Base-by-base conservation (phyloP, 2,888 invertebrate genomes). In the Agriotes lineatus region DNA sequence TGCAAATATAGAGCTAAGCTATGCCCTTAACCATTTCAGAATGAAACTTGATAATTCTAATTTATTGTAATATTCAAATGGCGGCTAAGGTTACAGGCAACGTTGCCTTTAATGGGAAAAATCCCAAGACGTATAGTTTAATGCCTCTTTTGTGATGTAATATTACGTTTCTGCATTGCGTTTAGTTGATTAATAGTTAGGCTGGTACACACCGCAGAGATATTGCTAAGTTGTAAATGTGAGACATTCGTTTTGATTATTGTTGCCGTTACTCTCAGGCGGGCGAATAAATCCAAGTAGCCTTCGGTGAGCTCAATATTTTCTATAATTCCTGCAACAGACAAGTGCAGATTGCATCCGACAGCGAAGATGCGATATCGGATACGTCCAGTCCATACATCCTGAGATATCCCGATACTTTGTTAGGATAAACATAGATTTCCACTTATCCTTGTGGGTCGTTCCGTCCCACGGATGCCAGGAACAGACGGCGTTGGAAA, bases 391-490 rank as follows among this genome's bases (percentile, higher is more conserved):
- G 65, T 66, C 52, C 60, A 66, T 66, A 64, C 58, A 44, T 66
- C 58, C 66, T 48, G 58, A 25, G 66, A 61, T 69, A 66, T 66
- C 70, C 62, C 65, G 72, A 72, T 70, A 72, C 67, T 68, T 64
- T 64, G 69, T 67, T 70, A 71, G 70, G 71, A 71, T 70, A 69
- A 70, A 73, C 73, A 73, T 69, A 73, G 70, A 70, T 73, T 64
- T 73, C 71, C 68, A 72, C 73, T 73, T 73, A 72, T 66, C 57
- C 70, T 70, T 66, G 67, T 70, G 67, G 66, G 67, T 62, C 39
- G 67, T 22, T 37, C 12, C 67, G 39, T 61, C 67, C 67, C 61
- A 67, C 67, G 37, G 56, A 61, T 48, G 60, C 56, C 56, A 44
- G 66, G 44, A 59, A 66, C 66, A 66, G 59, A 66, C 66, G 50